A percentile compares a stretch with the other conserved stretches of the same genome.
Conservation (phyloP, 2,113 vertebrate genomes). For the Phoxinus phoxinus region DNA sequence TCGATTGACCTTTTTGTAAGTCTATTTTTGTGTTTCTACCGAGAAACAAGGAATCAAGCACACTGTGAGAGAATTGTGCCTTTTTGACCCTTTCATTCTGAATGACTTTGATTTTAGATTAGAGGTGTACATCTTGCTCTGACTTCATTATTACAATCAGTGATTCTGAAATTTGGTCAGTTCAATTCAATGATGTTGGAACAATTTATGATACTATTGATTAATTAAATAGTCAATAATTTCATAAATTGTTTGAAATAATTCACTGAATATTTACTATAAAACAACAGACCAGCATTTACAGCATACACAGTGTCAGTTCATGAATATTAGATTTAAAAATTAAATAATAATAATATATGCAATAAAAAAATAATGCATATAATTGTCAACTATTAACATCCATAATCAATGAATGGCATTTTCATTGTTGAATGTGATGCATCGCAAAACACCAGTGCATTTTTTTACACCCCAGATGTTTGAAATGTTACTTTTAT, state of each 20-base stretch:
- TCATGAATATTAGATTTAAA: background rate
- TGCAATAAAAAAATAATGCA: background rate
- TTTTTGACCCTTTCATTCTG: background rate
- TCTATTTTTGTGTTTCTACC: background rate
- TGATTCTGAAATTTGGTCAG: background rate
- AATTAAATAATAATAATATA: background rate
- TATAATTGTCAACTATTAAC: background rate
- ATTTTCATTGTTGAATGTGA: too few species aligned
- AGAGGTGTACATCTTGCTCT: background rate
- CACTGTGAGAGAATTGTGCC: background rate
- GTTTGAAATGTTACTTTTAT: background rate
- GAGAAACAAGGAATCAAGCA: background rate
- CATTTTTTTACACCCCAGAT: background rate
- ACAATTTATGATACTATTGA: background rate
- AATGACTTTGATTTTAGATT: background rate
- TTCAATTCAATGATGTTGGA: background rate
- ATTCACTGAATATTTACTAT: background rate
- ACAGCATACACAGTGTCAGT: background rate
- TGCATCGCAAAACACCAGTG: background rate
- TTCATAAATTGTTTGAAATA: too few species aligned
- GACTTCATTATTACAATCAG: background rate
- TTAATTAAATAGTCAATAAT: too few species aligned
- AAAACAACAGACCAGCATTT: background rate
- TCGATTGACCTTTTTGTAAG: background rate
- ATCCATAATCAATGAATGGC: background rate